Conservation (phyloP, 2,888 invertebrate species). For the Plebejus anna region DNA sequence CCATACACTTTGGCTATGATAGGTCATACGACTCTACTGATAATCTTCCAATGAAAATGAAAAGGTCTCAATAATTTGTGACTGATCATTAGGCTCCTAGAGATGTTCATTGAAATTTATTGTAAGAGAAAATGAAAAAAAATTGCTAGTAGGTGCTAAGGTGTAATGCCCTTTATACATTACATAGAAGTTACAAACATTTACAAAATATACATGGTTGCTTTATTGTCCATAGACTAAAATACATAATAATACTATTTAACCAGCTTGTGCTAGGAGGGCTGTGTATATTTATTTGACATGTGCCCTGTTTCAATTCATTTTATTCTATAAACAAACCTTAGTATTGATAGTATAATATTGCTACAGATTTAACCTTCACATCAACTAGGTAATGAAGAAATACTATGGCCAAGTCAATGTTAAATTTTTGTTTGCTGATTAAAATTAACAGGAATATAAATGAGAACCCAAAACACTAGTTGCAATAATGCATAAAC, state of each 20-base stretch:
- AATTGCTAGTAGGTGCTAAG: neutral
- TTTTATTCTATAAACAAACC: neutral
- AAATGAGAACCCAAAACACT: too few relatives aligned
- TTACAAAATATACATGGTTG: neutral
- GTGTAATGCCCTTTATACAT: neutral
- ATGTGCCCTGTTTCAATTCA: neutral
- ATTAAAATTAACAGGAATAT: too few relatives aligned
- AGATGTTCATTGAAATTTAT: neutral
- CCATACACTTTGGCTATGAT: neutral
- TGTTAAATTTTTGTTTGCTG: too few relatives aligned
- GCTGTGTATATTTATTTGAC: neutral
- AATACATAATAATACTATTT: neutral
- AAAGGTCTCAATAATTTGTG: neutral
- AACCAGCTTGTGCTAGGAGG: neutral
- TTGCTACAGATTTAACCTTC: neutral
- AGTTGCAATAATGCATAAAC: too few relatives aligned
- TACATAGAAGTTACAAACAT: neutral
- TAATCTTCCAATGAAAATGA: neutral
- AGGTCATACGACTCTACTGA: neutral
- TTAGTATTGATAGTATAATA: neutral
- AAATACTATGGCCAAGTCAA: too few relatives aligned
- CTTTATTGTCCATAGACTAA: neutral
- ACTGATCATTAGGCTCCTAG: neutral
- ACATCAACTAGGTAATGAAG: neutral
- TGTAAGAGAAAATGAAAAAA: neutral